Evolutionary conservation across 2,888 invertebrate species (phyloP), one percentile per base, ranked within the genome.

Genomic region (Sarcophaga carnaria): DNA sequence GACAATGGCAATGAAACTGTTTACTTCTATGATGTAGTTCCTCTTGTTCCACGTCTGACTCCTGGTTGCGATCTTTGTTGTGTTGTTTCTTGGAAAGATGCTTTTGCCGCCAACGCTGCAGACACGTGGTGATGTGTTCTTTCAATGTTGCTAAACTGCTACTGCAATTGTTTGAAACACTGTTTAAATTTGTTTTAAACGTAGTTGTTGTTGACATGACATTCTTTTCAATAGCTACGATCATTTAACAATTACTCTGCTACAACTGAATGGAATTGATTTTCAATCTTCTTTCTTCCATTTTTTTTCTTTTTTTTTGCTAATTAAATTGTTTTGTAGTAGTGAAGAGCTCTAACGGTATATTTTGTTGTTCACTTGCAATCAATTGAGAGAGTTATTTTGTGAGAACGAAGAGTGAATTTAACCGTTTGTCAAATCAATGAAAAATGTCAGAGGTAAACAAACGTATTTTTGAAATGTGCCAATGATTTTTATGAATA

Each of bases 121-220:
- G 90, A 89, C 92, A 92, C 92, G 92, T 92, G 92, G 90, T 90
- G 83, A 92, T 80, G 63, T 89, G 90, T 75, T 90, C 86, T 82
- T 87, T 90, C 54, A 92, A 80, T 86, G 89, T 89, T 89, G 89
- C 88, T 79, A 91, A 89, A 86, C 88, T 86, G 83, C 88, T 88
- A 89, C 90, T 90, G 83, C 88, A 88, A 89, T 90, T 90, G 89
- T 88, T 90, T 90, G 90, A 90, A 90, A 90, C 90, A 91, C 92
- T 90, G 90, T 90, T 90, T 83, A 90, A 91, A 88, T 91, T 90
- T 84, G 90, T 90, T 91, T 91, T 92, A 90, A 92, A 87, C 64
- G 49, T 79, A 27, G 72, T 83, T 49, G 76, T 37, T 63, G 76
- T 75, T 70, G 47, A 25, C n/a, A 63, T 59, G 81, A 76, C 87